Evolutionary conservation across 1,140 invertebrate genomes (phyloP), one percentile per base, ranked within the genome.

Genomic region (Drosophila murphyi): DNA sequence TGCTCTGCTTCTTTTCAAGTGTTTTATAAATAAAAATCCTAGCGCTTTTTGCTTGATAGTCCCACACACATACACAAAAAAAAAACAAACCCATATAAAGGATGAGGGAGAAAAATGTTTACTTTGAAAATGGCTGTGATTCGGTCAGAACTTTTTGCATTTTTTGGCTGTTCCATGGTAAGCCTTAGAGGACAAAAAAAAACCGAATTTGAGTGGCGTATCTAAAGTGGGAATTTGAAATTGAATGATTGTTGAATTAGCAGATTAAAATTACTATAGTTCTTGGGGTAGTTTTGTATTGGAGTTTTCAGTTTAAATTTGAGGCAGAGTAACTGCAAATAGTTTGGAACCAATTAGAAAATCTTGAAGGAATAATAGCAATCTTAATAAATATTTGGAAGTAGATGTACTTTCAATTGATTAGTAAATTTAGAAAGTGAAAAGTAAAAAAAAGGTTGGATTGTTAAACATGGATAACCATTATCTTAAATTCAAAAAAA

Each of bases 51-150:
- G 56, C 57, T 54, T 57, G 8, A 57, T 57, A 45, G 31, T 48
- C 37, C 12, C 56, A 64, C 55, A 63, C 43, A 50, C 29, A 69
- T 10, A 52, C 29, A 65, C 20, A 34, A 20, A 20, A 20, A 20
- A 20, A 20, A 20, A 39, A 41, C 28, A 45, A 5, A 59, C 6
- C 43, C 8, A 29, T 28, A 59, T 5, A 5, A 20, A 20, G 5
- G 2, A 6, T 8, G 50, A 5, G 32, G n/a, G 59, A 79, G 60
- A 82, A 73, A 67, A 77, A 71, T 87, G 76, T 87, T 87, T 87
- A 80, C 82, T 87, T 79, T 71, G 82, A 87, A 86, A 87, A 87
- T 87, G 87, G 82, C 82, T 87, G 76, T 87, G 82, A 87, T 87
- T 87, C 75, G 63, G 81, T 52, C 82, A 80, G 71, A 68, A 61